These are phyloP conservation scores for Myotis daubentonii DNA, from an alignment of 2,797 vertebrate species.

Conservation along the genomic window DNA sequence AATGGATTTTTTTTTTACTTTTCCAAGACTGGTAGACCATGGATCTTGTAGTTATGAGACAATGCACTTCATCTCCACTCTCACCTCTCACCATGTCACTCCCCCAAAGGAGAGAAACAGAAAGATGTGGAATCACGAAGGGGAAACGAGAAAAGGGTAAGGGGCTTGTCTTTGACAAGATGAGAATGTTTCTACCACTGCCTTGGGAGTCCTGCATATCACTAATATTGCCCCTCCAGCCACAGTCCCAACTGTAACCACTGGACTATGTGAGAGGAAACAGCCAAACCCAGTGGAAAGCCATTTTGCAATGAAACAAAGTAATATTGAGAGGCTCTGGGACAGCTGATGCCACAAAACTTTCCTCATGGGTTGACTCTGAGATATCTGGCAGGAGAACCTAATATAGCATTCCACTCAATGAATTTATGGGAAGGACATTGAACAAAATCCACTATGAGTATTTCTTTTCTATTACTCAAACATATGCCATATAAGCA, in stretches of 20 bases:
- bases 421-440: not conserved
- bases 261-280: not conserved
- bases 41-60: not conserved
- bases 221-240: accelerated
- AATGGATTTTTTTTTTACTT: not conserved
- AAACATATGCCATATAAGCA: not conserved
- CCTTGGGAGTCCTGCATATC: not conserved
- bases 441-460: not conserved
- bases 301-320: not conserved
- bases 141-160: accelerated
- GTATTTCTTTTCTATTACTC: not conserved
- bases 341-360: not conserved
- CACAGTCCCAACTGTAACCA: not conserved
- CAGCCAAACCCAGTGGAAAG: not conserved
- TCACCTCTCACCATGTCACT: not conserved
- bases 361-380: not conserved
- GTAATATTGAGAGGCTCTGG: not conserved
- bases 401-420: not conserved
- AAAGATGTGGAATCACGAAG: not conserved
- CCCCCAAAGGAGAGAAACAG: not conserved
- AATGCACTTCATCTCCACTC: not conserved
- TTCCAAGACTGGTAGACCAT: not conserved
- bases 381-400: not conserved
- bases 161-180: not conserved
- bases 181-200: not conserved